Base-by-base conservation (phyloP, 2,113 vertebrate genomes). In the Tichodroma muraria region DNA sequence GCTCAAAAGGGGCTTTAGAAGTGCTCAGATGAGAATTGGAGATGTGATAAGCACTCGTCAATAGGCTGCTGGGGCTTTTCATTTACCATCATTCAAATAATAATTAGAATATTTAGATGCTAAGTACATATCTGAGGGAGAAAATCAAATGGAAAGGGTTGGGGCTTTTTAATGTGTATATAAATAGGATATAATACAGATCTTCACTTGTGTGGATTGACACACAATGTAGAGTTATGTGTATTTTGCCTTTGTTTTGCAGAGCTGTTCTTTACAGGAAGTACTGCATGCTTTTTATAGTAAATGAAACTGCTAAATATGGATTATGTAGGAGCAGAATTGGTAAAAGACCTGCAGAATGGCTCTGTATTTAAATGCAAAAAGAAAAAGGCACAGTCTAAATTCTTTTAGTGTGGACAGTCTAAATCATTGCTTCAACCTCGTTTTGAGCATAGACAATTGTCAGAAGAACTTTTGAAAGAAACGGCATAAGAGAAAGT, bases 51-150 rank as follows among this genome's bases (percentile, higher is more conserved):
- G 85, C 82, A 66, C 77, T 66, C 27, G 25, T 93, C 95, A 94
- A 53, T 87, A 78, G 82, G 57, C 80, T 90, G 52, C 81, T 80
- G 82, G 77, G 89, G 56, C 47, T 94, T 96, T 96, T 96, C 71
- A 85, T 73, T 95, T 93, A 37, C 57, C 69, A 56, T 92, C 70
- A 38, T 82, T 95, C 90, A 96, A 93, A 93, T 94, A 95, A 93
- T 93, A 90, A 96, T 94, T 94, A 92, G 87, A 96, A 97, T 95
- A 96, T 96, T 96, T 92, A 89, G 81, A 90, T 92, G 90, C 73
- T 93, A 85, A 95, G 49, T 94, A 80, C 63, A 68, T 75, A 92
- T 80, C 79, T 70, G 84, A 85, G 82, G 45, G 60, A 94, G 57
- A 85, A 93, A 96, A 93, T 87, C 20, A 91, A 93, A 89, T 47